Evolutionary conservation across 2,888 invertebrate genomes (phyloP).

Genomic region (Philereme transversata): DNA sequence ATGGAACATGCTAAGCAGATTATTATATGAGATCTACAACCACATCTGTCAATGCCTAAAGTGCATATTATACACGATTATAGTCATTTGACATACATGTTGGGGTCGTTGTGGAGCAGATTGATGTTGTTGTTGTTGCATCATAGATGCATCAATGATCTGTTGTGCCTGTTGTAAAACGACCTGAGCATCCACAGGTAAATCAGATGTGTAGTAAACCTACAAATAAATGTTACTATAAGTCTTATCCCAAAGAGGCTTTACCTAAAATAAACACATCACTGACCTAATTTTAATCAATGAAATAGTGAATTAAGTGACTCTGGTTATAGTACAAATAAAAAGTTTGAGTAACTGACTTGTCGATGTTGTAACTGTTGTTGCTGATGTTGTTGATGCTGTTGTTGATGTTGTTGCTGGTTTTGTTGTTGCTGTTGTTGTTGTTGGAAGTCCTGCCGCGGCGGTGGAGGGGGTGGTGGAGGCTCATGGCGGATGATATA

Average conservation of each 20-base stretch:
- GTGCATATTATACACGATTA: slow-evolving; percentile 57
- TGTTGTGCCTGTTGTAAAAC: slow-evolving; percentile 83
- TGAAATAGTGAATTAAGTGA: not conserved
- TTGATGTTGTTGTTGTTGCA: slow-evolving; percentile 65
- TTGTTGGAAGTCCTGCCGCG: slow-evolving; percentile 67
- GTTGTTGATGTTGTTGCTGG: slow-evolving; percentile 57
- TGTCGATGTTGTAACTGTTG: slow-evolving; percentile 63
- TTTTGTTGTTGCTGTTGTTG: slow-evolving; percentile 67
- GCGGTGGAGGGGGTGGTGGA: slow-evolving; percentile 61
- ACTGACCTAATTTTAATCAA: not conserved
- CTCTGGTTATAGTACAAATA: not conserved
- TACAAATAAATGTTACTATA: slow-evolving; percentile 73
- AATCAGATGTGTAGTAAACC: slow-evolving; percentile 84
- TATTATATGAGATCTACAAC: slow-evolving; percentile 48
- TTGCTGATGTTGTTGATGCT: slow-evolving; percentile 58
- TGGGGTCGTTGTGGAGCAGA: slow-evolving; percentile 77
- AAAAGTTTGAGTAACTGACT: slow-evolving; percentile 28
- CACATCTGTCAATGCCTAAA: slow-evolving; percentile 48
- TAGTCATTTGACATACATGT: slow-evolving; percentile 78
- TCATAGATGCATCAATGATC: slow-evolving; percentile 82
- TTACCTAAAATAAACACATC: slow-evolving; percentile 1
- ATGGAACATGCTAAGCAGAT: slow-evolving; percentile 67
- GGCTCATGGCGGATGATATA: slow-evolving; percentile 79
- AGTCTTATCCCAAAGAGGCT: slow-evolving; percentile 27
- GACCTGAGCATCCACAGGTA: slow-evolving; percentile 82